Conservation (phyloP, 2,888 invertebrate species). For the Clivina fossor region DNA sequence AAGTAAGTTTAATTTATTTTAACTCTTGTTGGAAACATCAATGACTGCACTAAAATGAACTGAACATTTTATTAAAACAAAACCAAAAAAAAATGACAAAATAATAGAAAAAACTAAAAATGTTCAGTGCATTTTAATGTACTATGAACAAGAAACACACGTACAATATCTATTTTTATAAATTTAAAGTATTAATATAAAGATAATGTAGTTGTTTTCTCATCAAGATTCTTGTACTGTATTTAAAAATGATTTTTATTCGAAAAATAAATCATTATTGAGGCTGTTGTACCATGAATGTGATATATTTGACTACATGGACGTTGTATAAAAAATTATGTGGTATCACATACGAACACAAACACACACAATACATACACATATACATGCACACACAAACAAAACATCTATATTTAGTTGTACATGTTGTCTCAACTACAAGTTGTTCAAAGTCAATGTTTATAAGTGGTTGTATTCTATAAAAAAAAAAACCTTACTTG, state of each 20-base stretch:
- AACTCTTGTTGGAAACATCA: too few relatives aligned
- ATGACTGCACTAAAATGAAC: too few relatives aligned
- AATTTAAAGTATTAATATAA: conserved; percentile 12
- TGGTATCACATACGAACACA: conserved; percentile 15
- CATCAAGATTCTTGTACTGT: conserved; percentile 29
- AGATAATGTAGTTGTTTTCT: conserved; percentile 21
- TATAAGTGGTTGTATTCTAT: conserved; percentile 37
- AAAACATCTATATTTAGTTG: conserved; percentile 49
- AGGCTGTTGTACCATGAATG: conserved; percentile 56
- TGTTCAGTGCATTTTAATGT: too few relatives aligned
- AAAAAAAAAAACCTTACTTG: conserved; percentile 26
- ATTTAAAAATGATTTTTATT: conserved; percentile 29
- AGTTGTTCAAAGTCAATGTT: conserved; percentile 45
- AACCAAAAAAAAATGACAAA: too few relatives aligned
- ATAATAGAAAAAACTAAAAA: too few relatives aligned
- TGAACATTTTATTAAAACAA: too few relatives aligned
- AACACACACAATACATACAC: too few relatives aligned
- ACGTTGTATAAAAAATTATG: conserved; percentile 31
- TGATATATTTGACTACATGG: conserved; percentile 51
- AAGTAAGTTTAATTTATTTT: too few relatives aligned
- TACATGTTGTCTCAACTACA: conserved; percentile 49
- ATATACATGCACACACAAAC: conserved; percentile 46
- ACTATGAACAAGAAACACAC: too few relatives aligned
- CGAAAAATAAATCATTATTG: conserved; percentile 27
- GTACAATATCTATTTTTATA: conserved; percentile 30